Percentiles rank a stretch among this genome's conserved stretches.
Evolutionary conservation across 1,140 invertebrate genomes (phyloP).

Genomic region (Stegodyphus dumicola): DNA sequence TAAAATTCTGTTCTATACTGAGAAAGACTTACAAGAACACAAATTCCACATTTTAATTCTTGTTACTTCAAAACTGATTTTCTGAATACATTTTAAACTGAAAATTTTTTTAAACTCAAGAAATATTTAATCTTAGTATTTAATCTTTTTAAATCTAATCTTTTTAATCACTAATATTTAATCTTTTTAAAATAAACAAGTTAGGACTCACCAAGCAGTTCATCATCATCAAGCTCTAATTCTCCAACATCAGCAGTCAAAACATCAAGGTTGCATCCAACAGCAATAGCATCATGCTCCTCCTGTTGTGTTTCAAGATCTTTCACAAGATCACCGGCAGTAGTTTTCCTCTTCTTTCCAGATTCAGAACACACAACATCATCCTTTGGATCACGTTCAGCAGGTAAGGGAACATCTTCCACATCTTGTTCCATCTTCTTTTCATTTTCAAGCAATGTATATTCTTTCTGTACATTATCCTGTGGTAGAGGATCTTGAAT

Average conservation of each 20-base stretch:
- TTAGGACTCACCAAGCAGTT: slow-evolving; percentile 76
- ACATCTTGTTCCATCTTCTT: neutral
- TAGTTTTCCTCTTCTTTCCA: slow-evolving; percentile 64
- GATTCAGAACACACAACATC: neutral
- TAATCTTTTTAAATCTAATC: too few species aligned
- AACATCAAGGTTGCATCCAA: slow-evolving; percentile 38
- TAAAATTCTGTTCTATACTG: too few species aligned
- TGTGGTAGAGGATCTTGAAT: neutral
- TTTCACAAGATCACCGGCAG: slow-evolving; percentile 82
- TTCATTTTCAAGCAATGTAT: neutral
- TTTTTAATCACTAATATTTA: too few species aligned
- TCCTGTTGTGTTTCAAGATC: slow-evolving; percentile 75
- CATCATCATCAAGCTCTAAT: slow-evolving; percentile 86
- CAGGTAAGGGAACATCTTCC: slow-evolving; percentile 4
- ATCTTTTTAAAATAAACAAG: neutral
- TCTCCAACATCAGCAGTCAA: slow-evolving; percentile 78
- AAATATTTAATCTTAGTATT: too few species aligned
- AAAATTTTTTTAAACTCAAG: too few species aligned
- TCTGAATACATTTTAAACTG: too few species aligned
- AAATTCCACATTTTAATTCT: too few species aligned
- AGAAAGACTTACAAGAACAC: too few species aligned
- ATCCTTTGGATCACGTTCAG: neutral
- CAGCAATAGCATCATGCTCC: slow-evolving; percentile 47
- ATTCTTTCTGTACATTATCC: neutral
- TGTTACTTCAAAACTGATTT: too few species aligned